Evolutionary conservation across 2,113 vertebrate genomes (phyloP), one percentile per base, ranked within the genome.

Genomic region (Recurvirostra avosetta): DNA sequence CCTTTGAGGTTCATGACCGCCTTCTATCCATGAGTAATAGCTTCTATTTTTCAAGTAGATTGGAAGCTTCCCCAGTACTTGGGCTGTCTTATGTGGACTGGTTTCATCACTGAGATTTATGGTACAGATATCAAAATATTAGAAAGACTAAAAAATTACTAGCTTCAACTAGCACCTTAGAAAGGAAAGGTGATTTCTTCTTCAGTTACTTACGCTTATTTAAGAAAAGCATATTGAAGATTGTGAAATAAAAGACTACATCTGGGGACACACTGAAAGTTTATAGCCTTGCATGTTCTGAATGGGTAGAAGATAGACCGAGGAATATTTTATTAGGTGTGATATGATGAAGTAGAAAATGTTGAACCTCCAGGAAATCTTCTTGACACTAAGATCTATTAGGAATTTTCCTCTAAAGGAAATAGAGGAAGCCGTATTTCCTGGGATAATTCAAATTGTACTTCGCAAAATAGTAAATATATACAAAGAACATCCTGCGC

Each of bases 401-500:
- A 90, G 41, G 45, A 93, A 90, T 94, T 94, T 66, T 93, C 71
- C 83, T 72, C 71, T 83, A 86, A 79, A 96, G 93, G 88, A 96
- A 97, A 93, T 88, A 95, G 71, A 93, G 58, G 67, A 96, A 96
- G 88, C 53, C 34, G 15, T 83, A 53, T 62, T 96, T 96, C 96
- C 96, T 97, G 96, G 74, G 52, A 90, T 95, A 95, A 95, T 70
- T 94, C 87, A 94, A 96, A 82, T 79, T 76, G 77, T 91, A 90
- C 78, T 95, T 88, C 90, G 92, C 67, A 93, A 95, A 94, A 94
- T 45, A 95, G 74, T 90, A 96, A 94, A 96, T 70, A 97, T 96
- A 96, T 90, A 95, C 87, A 96, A 96, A 96, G 96, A 88, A 96
- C 94, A 96, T 96, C 96, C 96, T 97, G 93, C 41, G 0, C 82